Evolutionary conservation across 2,888 invertebrate genomes (phyloP), one percentile per base, ranked within the genome.

Genomic region (Candidula unifasciata): DNA sequence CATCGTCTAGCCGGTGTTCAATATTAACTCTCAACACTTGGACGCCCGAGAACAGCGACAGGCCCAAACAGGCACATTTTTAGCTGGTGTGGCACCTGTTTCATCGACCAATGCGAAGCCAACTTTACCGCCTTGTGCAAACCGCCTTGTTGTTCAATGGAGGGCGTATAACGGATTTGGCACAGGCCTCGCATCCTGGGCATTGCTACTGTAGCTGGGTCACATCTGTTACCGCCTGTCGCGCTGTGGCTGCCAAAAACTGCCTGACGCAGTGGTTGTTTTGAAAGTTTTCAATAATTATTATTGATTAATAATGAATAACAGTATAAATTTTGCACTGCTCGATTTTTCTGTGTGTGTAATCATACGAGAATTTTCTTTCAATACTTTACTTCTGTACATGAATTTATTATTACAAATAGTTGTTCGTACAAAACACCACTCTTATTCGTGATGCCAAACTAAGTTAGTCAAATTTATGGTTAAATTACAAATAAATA

Each of bases 81-180:
- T 24, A n/a, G 35, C 21, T 35, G n/a, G 13, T 24, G n/a, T 13
- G 60, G 64, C 37, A 64, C 78, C n/a, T 64, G 35, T 35, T 64
- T 60, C 13, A 78, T 8, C 60, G 13, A 64, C 78, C 24, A 78
- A 64, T n/a, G 18, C 60, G 33, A 35, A 52, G n/a, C n/a, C 78
- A 78, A 78, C 24, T 13, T 37, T 35, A n/a, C 60, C 78, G 64
- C 78, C 78, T 16, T 78, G 33, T 60, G 78, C 52, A 78, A 78
- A 78, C 37, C 54, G 30, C 18, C 30, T 30, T 1, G 33, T 3
- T 57, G 54, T 54, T 74, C 54, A 54, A 74, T 27, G 54, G 52
- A 30, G 37, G 30, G 35, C 69, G n/a, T 69, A 18, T 10, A 18
- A 13, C 10, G 69, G 35, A 33, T 24, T 69, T 18, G 69, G 35